These are phyloP conservation scores for Falco cherrug DNA, from an alignment of 2,797 vertebrate species.

Conservation along the genomic window DNA sequence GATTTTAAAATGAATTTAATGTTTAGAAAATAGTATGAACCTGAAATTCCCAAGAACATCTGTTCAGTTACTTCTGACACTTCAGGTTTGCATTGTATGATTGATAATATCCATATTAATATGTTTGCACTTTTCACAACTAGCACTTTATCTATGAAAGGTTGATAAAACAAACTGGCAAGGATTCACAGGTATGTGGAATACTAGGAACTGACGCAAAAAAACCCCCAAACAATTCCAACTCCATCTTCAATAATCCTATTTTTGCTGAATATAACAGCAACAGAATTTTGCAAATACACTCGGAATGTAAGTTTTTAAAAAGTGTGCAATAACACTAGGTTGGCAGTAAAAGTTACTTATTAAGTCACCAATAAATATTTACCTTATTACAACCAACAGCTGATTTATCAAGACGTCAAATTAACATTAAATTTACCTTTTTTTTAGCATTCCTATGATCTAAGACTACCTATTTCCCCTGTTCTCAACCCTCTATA, in stretches of 20 bases:
- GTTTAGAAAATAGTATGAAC: not conserved
- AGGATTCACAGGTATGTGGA: not conserved
- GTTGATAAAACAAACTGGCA: not conserved
- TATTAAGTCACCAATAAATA: not conserved
- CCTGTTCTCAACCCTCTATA: not conserved
- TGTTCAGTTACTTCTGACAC: not conserved
- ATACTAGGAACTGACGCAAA: not conserved
- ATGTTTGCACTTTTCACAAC: not conserved
- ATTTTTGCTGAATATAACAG: not conserved
- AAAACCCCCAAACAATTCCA: fast-evolving
- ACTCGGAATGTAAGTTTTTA: not conserved
- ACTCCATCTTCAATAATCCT: not conserved
- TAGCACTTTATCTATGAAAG: not conserved
- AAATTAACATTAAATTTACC: not conserved
- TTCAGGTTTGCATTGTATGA: not conserved
- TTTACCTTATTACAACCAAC: not conserved
- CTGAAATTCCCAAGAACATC: not conserved
- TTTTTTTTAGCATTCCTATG: not conserved
- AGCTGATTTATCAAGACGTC: not conserved
- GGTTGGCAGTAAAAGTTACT: not conserved
- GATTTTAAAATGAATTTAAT: not conserved
- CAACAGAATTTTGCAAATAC: not conserved
- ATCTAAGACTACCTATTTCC: not conserved
- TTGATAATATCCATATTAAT: not conserved
- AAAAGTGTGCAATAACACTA: not conserved